Evolutionary conservation across 2,113 vertebrate genomes (phyloP), one percentile per base, ranked within the genome.

Genomic region (Pelmatolapia mariae): DNA sequence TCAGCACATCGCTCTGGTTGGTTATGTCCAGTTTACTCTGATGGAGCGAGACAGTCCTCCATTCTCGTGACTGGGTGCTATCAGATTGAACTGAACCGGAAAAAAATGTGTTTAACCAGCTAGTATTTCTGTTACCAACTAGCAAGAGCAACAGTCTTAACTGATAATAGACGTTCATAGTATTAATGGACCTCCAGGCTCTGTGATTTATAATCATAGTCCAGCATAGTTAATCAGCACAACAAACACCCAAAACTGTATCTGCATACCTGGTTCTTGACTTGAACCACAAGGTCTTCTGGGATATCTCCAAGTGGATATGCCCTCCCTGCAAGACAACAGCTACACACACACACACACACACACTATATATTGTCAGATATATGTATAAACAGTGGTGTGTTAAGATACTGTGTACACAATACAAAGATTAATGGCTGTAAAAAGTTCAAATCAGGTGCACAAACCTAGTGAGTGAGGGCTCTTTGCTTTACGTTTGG

Each of bases 291-390:
- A 57, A 99, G 96, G 90, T 99, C 98, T 96, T 98, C 98, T 81
- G 98, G 97, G 88, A 99, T 99, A 91, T 99, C 98, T 15, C 98
- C 99, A 11, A 98, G 87, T 0, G 99, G 99, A 91, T 99, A 99
- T 0, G 99, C 98, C 66, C 98, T 96, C 61, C 99, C 99, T 84
- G 98, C 98, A 83, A 99, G 95, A 93, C 98, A 88, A 29, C 83
- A 96, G 79, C 47, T 88, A 66, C 8, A 83, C 4, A 82, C 8
- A 83, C 9, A 84, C 3, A 83, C 13, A 10, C 6, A 10, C 6
- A 52, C 15, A 47, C 22, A 50, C 10, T n/a, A 3, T 18, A 26
- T n/a, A n/a, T n/a, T n/a, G 13, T 38, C 45, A 63, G 40, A 26
- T 7, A 43, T 4, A 50, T 26, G 36, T 16, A 22, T 33, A 57